phyloP scores from a whole-genome alignment of 2,888 invertebrate genomes.

The Pyrrhia umbra region DNA sequence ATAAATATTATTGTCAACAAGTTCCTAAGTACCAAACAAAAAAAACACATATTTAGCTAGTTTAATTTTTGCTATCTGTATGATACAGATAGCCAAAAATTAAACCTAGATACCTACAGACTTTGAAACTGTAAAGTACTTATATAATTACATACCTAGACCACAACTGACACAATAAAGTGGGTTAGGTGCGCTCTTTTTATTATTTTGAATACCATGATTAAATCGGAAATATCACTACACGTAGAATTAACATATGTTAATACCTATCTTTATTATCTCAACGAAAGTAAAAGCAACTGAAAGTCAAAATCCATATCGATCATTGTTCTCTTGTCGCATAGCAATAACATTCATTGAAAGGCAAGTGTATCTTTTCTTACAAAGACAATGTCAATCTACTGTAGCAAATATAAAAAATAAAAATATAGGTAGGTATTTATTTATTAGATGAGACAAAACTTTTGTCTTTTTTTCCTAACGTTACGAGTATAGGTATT shows the following conservation, averaged over 20 bases:
- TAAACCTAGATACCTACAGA: too few relatives aligned
- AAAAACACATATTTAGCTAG: background rate
- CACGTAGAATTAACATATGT: slow-evolving; percentile 9
- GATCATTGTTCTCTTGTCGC: slow-evolving; percentile 23
- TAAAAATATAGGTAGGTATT: too few relatives aligned
- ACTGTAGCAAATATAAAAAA: too few relatives aligned
- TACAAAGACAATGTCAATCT: too few relatives aligned
- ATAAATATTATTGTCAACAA: background rate
- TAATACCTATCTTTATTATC: slow-evolving; percentile 1
- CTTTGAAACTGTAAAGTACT: too few relatives aligned
- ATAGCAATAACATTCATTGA: slow-evolving; percentile 5
- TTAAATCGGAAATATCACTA: background rate
- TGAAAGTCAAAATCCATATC: slow-evolving; percentile 29
- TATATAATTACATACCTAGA: too few relatives aligned
- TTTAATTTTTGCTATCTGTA: slow-evolving; percentile 1
- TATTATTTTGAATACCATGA: too few relatives aligned
- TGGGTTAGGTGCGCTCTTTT: too few relatives aligned
- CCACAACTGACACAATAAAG: too few relatives aligned
- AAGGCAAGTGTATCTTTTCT: too few relatives aligned
- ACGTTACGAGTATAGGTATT: slow-evolving; percentile 45
- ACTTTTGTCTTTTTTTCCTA: slow-evolving; percentile 21
- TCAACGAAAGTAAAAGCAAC: slow-evolving; percentile 8
- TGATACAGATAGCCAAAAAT: slow-evolving; percentile 1
- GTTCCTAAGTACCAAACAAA: background rate
- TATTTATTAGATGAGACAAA: background rate